Evolutionary conservation across 2,888 invertebrate species (phyloP), one percentile per base, ranked within the genome.

Genomic region (Tinea trinotella): DNA sequence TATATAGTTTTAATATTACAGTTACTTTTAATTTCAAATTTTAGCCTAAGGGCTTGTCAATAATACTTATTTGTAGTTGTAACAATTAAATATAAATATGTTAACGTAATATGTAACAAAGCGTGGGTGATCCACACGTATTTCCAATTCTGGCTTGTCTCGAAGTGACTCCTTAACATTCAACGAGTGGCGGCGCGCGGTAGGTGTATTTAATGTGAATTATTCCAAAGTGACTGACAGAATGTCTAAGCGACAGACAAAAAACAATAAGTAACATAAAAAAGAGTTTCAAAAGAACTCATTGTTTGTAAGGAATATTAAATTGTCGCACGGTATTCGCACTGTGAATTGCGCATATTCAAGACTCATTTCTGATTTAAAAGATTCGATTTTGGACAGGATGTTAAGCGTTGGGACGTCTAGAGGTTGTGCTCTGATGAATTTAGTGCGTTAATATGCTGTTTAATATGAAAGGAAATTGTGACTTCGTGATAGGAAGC

Each of bases 141-240:
- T 81, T 81, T 74, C 67, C 74, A 77, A 80, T 82, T 81, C 80
- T 63, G 68, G 65, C 57, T 66, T 65, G 67, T 53, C 65, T 46
- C 46, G 13, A n/a, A 12, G 34, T 13, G 68, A 62, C 64, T 68
- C 64, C 70, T 80, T 77, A 74, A 62, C 71, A 81, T 81, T 76
- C 78, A 72, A 67, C 61, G 64, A 65, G 68, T 63, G 66, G 62
- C 63, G 62, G 66, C 73, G 67, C 64, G 78, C 74, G 75, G 82
- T 78, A 75, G 81, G 81, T 80, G 75, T 76, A 71, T 76, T 79
- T 80, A 80, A 82, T 80, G 75, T 78, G 76, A 81, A 82, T 81
- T 80, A 81, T 80, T 75, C 73, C 66, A 62, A 71, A 71, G 73
- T 74, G 72, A 77, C 76, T 76, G 79, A 76, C 83, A 71, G 73